Conservation (phyloP, 2,113 vertebrate species). For the Cisticola juncidis region DNA sequence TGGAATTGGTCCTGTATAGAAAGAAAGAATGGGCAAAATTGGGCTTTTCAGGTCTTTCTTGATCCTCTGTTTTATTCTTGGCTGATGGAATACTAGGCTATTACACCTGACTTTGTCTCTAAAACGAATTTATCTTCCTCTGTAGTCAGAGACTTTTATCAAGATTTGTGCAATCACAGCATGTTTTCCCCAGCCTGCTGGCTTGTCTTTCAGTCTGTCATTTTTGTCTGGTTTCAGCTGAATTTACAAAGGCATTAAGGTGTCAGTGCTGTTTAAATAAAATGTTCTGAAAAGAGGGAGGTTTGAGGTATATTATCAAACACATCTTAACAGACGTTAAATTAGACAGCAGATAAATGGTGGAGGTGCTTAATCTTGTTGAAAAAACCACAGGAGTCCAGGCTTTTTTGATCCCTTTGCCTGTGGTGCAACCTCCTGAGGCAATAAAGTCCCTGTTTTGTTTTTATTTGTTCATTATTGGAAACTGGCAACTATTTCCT, state of each 20-base stretch:
- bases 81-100: not conserved
- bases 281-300: not conserved
- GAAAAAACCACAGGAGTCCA: not conserved
- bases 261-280: not conserved
- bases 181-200: not conserved
- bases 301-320: not conserved
- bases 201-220: not conserved
- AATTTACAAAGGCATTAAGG: not conserved
- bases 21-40: not conserved
- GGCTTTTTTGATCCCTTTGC: not conserved
- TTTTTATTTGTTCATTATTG: not conserved
- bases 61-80: not conserved
- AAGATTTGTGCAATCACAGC: not conserved
- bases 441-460: not conserved
- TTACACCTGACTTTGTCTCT: not conserved
- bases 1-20: not conserved
- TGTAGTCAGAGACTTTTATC: not conserved
- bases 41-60: not conserved
- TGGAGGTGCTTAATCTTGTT: not conserved
- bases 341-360: not conserved
- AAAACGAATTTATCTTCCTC: accelerated
- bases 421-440: not conserved
- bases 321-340: not conserved
- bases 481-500: not conserved
- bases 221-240: not conserved